Conservation (phyloP, 2,113 vertebrate genomes). For the Tetrao urogallus region DNA sequence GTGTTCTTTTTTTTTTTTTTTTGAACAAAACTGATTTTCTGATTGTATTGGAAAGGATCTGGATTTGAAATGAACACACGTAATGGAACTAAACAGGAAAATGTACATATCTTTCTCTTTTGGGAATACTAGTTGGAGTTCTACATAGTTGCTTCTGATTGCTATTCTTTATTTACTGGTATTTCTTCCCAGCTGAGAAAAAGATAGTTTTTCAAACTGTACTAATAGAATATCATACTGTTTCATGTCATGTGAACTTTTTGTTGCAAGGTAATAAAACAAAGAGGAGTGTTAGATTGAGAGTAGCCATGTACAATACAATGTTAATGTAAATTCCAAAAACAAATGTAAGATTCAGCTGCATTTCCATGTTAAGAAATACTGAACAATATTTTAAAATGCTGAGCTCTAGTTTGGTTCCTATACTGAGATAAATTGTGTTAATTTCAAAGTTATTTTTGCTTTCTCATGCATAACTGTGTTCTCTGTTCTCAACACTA, state of each 20-base stretch:
- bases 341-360: not conserved
- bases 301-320: too few relatives aligned
- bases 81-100: constrained; percentile 56
- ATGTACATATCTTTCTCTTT: constrained; percentile 11
- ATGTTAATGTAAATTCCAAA: not conserved
- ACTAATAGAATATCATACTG: not conserved
- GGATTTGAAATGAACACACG: constrained; percentile 31
- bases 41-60: constrained; percentile 34
- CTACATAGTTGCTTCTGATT: constrained; percentile 51
- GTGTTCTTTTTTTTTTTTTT: not conserved
- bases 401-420: not conserved
- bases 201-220: not conserved
- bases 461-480: not conserved
- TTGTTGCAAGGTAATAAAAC: not conserved
- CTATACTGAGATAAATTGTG: not conserved
- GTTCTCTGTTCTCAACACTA: too few relatives aligned
- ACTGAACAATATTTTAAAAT: not conserved
- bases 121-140: constrained; percentile 19
- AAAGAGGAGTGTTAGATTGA: constrained; percentile 23
- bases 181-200: not conserved
- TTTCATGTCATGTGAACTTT: not conserved
- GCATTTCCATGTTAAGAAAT: not conserved
- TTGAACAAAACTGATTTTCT: constrained; percentile 49
- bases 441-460: not conserved
- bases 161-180: constrained; percentile 39